Conservation (phyloP, 2,797 vertebrate species). For the Philypnodon macrostomus region DNA sequence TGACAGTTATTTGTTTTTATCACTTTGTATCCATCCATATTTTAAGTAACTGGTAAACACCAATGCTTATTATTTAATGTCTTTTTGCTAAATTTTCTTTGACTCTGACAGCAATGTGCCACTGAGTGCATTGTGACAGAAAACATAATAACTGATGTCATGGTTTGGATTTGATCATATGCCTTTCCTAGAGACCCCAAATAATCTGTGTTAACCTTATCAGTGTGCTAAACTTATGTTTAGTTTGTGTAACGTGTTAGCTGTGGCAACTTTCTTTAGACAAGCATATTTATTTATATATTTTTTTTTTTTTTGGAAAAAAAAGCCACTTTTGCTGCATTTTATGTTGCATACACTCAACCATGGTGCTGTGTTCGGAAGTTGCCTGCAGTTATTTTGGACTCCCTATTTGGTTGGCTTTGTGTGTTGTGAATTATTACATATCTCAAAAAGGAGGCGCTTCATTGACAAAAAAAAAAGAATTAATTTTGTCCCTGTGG, state of each 20-base stretch:
- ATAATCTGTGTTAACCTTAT: conserved; percentile 67
- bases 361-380: conserved; percentile 78
- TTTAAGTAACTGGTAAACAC: conserved; percentile 54
- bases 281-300: conserved; percentile 80
- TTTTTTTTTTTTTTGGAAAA: conserved; percentile 64
- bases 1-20: conserved; percentile 66
- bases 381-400: conserved; percentile 67
- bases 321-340: conserved; percentile 74
- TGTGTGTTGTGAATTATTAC: conserved; percentile 63
- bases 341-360: conserved; percentile 63
- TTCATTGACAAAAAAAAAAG: conserved; percentile 42
- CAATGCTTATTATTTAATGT: conserved; percentile 55
- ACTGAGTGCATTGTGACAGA: conserved; percentile 61
- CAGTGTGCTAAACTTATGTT: conserved; percentile 62
- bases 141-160: conserved; percentile 58
- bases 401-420: conserved; percentile 52
- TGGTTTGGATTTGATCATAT: conserved; percentile 53
- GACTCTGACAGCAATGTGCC: conserved; percentile 69
- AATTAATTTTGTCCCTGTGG: conserved; percentile 86
- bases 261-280: conserved; percentile 65
- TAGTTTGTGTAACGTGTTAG: conserved; percentile 65
- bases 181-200: conserved; percentile 68
- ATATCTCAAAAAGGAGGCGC: conserved; percentile 49
- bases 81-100: conserved; percentile 44
- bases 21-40: conserved; percentile 63